Conservation (phyloP, 2,797 vertebrate genomes). For the Typhlichthys eigenmanni region DNA sequence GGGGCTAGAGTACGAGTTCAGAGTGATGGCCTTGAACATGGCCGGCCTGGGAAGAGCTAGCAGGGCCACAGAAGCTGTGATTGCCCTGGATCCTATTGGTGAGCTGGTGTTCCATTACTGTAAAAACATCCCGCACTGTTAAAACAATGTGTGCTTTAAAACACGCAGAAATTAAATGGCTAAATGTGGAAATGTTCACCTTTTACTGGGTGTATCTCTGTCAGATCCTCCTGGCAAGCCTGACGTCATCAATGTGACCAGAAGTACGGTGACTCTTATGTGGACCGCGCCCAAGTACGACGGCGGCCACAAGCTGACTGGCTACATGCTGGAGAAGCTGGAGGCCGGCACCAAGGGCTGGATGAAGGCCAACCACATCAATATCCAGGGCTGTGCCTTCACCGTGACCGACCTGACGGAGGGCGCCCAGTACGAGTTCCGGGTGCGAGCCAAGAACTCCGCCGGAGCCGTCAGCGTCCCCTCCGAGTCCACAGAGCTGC, state of each 20-base stretch:
- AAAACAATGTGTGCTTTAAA: too few species aligned
- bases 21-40: conserved; percentile 96
- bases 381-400: conserved; percentile 92
- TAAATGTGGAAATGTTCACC: background rate
- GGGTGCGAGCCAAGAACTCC: conserved; percentile 94
- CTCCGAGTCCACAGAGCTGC: conserved; percentile 89
- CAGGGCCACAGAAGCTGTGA: conserved; percentile 85
- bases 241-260: conserved; percentile 93
- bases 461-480: conserved; percentile 93
- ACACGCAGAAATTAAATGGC: too few species aligned
- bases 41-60: conserved; percentile 98
- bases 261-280: conserved; percentile 90
- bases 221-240: conserved; percentile 98
- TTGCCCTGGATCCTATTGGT: conserved; percentile 98
- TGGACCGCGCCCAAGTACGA: conserved; percentile 98
- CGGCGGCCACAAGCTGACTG: conserved; percentile 93
- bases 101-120: conserved; percentile 51
- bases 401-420: conserved; percentile 92
- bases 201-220: conserved; percentile 18
- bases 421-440: conserved; percentile 92
- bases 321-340: conserved; percentile 95
- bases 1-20: conserved; percentile 98
- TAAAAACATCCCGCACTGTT: background rate
- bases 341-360: conserved; percentile 89
- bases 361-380: conserved; percentile 96